A percentile compares a stretch with the other conserved stretches of the same genome.
Evolutionary conservation across 2,113 vertebrate genomes (phyloP).

Genomic region (Oryzias woworae): DNA sequence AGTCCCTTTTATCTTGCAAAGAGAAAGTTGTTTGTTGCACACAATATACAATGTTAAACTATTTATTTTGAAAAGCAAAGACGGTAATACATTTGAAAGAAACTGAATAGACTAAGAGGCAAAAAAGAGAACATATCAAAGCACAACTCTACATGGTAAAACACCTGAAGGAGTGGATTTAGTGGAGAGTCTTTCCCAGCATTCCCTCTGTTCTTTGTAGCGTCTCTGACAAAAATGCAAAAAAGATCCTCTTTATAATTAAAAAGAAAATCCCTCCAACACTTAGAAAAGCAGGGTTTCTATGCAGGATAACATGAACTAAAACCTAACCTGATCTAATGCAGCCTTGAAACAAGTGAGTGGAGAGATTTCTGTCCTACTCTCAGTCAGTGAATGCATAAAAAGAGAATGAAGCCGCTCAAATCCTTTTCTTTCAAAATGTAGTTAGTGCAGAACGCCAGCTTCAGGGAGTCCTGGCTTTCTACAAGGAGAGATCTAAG

Average conservation of each 20-base stretch:
- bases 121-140: no score
- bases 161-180: no score
- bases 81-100: no score
- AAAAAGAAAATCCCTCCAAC: conserved; percentile 1
- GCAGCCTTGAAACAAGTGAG: conserved; percentile 31
- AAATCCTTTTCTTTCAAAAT: conserved; percentile 47
- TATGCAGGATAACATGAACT: conserved; percentile 23
- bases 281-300: conserved; percentile 23
- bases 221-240: conserved; percentile 4
- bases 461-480: conserved; percentile 30
- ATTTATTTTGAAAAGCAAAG: no score
- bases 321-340: conserved; percentile 22
- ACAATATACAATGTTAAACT: no score
- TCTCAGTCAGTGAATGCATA: conserved; percentile 26
- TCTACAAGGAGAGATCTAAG: conserved; percentile 53
- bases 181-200: no score
- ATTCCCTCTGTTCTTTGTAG: background rate
- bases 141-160: no score
- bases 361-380: conserved; percentile 6
- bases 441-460: conserved; percentile 49
- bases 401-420: conserved; percentile 42
- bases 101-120: no score
- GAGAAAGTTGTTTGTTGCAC: no score
- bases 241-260: conserved; percentile 2
- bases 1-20: no score